Evolutionary conservation across 92 coral and sea anemone genomes (phyloP), one percentile per base, ranked within the genome.

Genomic region (Parazoanthus atlanticus): DNA sequence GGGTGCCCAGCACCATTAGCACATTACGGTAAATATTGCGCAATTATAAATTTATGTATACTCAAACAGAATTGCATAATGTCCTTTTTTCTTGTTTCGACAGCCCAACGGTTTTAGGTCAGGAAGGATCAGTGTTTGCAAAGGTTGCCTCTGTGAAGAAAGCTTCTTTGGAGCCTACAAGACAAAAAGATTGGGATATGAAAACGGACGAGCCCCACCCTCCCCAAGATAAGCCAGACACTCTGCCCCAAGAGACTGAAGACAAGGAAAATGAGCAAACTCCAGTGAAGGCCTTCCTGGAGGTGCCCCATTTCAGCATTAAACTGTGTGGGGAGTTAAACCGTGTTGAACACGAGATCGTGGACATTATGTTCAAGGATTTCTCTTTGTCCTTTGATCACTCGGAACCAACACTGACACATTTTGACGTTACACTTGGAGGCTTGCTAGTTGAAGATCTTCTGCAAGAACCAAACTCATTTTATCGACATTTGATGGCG

Each of bases 271-370:
- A 94, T 29, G 98, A 88, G 31, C 88, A 72, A 80, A 97, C 98
- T 0, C 98, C 99, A 65, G 83, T 95, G 73, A 80, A 88, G 70
- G 97, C 98, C 17, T 83, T 86, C 78, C 90, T 95, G 65, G 93
- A 91, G 65, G 95, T 97, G 76, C 99, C 99, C 16, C 93, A 95
- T 58, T 94, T 97, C 54, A 95, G 98, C 88, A 89, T 97, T 86
- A 94, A 97, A 88, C 93, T 97, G 19, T 91, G 96, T 28, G 99
- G 99, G 2, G 96, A 94, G 31, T 92, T 97, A 33, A 94, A 95
- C 74, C 88, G 90, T 46, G 89, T 93, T 8, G 98, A 95, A 56
- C 98, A 91, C 31, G 99, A 96, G 28, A 92, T 97, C 66, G 99
- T 95, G 9, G 96, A 95, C 78, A 94, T 95, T 0, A 91, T 93